A percentile compares a stretch with the other conserved stretches of the same genome.
These are phyloP conservation scores for Octonoba sinensis DNA, from an alignment of 2,888 invertebrate species.

Conservation along the genomic window DNA sequence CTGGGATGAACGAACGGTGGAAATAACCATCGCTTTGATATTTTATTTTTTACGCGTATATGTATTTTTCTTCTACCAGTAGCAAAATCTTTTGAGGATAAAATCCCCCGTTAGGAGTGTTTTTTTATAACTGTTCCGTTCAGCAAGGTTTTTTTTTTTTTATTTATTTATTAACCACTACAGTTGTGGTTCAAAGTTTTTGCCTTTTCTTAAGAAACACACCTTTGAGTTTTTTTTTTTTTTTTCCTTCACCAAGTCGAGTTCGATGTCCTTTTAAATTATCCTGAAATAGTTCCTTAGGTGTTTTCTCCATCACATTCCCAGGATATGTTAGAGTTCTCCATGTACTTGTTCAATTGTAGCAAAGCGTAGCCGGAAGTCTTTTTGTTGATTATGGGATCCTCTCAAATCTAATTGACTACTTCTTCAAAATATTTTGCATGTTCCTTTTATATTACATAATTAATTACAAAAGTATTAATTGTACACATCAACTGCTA, in stretches of 20 bases:
- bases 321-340: too few relatives aligned
- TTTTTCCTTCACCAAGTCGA: background rate
- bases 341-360: too few relatives aligned
- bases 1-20: conserved; percentile 53
- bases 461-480: too few relatives aligned
- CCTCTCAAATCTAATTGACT: too few relatives aligned
- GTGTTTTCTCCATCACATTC: too few relatives aligned
- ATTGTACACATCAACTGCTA: too few relatives aligned
- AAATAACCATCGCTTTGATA: conserved; percentile 43
- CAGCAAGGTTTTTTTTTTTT: conserved; percentile 4
- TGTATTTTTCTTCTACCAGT: conserved; percentile 3
- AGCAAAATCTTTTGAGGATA: conserved; percentile 9
- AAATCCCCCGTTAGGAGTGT: conserved; percentile 12
- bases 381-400: too few relatives aligned
- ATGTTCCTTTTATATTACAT: too few relatives aligned
- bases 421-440: too few relatives aligned
- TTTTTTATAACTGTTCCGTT: conserved; percentile 41
- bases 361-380: too few relatives aligned
- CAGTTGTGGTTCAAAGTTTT: background rate
- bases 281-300: too few relatives aligned
- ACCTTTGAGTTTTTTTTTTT: conserved; percentile 1
- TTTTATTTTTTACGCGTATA: conserved; percentile 2
- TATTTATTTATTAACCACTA: conserved; percentile 25
- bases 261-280: background rate
- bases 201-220: background rate